Percentiles rank a stretch among this genome's conserved stretches.
phyloP scores from a whole-genome alignment of 2,113 vertebrate species.

The Cebidichthys violaceus region DNA sequence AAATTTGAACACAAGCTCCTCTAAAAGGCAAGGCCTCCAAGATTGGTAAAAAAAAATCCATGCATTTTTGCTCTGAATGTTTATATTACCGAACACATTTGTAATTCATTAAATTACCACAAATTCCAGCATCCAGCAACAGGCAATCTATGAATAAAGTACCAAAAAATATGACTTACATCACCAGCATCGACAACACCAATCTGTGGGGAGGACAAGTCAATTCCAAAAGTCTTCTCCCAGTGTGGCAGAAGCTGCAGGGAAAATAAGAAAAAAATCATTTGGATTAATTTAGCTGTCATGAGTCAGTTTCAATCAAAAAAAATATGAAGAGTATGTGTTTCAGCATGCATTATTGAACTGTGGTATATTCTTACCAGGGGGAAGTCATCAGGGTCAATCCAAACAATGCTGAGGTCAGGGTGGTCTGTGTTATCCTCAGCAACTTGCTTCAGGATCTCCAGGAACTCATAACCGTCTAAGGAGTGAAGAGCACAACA shows the following conservation, averaged over 20 bases:
- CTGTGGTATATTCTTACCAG: slow-evolving; percentile 81
- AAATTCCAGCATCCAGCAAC: background rate
- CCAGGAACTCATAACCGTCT: slow-evolving; percentile 94
- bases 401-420: slow-evolving; percentile 93
- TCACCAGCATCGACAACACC: slow-evolving; percentile 92
- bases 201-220: slow-evolving; percentile 91
- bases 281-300: background rate
- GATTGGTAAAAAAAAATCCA: background rate
- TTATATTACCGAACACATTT: background rate
- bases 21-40: background rate
- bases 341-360: background rate
- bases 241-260: slow-evolving; percentile 92
- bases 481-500: slow-evolving; percentile 12
- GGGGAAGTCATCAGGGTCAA: slow-evolving; percentile 95
- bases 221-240: slow-evolving; percentile 93
- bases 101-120: background rate
- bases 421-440: slow-evolving; percentile 92
- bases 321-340: background rate
- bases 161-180: slow-evolving; percentile 80
- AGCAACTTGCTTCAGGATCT: slow-evolving; percentile 91
- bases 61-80: background rate
- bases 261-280: background rate
- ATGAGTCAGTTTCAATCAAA: background rate
- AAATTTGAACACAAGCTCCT: background rate
- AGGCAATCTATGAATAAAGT: background rate